Evolutionary conservation across 2,888 invertebrate genomes (phyloP).

Genomic region (Idaea biselata): DNA sequence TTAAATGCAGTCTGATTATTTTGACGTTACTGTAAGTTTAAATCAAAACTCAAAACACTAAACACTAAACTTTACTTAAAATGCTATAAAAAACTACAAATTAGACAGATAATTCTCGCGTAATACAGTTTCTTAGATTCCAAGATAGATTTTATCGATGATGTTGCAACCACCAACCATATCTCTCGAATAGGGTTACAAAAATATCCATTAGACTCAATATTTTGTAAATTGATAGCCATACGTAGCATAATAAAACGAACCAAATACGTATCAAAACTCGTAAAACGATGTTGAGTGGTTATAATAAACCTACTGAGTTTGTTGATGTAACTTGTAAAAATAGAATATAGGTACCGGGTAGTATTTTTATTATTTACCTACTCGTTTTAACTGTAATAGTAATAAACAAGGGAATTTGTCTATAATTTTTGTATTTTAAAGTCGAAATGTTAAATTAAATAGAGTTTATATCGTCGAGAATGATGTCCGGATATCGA

Average conservation of each 20-base stretch:
- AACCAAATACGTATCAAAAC: slow-evolving; percentile 1
- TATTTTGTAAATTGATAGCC: not conserved
- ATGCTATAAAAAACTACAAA: not conserved
- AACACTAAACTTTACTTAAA: not conserved
- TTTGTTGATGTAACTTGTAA: not conserved
- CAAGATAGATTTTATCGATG: too few relatives aligned
- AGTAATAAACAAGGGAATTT: not conserved
- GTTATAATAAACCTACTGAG: not conserved
- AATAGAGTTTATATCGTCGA: slow-evolving; percentile 5
- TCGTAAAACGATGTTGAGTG: not conserved
- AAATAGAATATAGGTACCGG: not conserved
- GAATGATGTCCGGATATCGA: slow-evolving; percentile 17
- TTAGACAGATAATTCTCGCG: not conserved
- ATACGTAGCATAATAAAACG: not conserved
- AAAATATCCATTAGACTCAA: not conserved
- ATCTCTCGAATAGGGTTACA: not conserved
- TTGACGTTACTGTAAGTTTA: not conserved
- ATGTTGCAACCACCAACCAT: not conserved
- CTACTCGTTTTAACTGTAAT: not conserved
- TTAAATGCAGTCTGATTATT: too few relatives aligned
- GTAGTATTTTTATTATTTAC: not conserved
- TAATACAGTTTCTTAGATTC: not conserved
- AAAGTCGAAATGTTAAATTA: not conserved
- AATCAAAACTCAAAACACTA: not conserved
- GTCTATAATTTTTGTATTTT: not conserved